phyloP scores from a whole-genome alignment of 2,888 invertebrate genomes.

The Molanna angustata region DNA sequence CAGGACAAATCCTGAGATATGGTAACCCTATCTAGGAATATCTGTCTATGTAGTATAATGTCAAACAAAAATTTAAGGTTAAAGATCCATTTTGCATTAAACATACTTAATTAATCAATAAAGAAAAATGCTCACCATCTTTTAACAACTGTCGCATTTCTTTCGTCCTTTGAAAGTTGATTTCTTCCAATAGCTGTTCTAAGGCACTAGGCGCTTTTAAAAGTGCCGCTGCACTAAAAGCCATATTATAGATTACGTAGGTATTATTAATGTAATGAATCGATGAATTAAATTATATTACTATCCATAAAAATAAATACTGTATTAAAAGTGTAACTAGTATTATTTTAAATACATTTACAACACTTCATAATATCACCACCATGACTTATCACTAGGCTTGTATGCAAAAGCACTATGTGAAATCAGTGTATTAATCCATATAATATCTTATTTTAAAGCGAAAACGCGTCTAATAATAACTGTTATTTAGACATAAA shows the following conservation, averaged over 20 bases:
- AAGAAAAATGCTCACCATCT: conserved; percentile 64
- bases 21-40: too few relatives aligned
- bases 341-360: neutral
- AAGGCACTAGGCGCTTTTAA: conserved; percentile 64
- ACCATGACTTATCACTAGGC: too few relatives aligned
- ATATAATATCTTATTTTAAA: too few relatives aligned
- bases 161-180: conserved; percentile 88
- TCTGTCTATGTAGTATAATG: too few relatives aligned
- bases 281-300: too few relatives aligned
- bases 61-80: too few relatives aligned
- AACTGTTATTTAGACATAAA: conserved; percentile 5
- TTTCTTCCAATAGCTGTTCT: conserved; percentile 85
- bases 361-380: neutral
- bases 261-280: neutral
- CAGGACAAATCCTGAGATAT: too few relatives aligned
- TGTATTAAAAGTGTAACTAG: neutral
- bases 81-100: too few relatives aligned
- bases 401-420: too few relatives aligned
- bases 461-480: conserved; percentile 16
- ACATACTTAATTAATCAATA: neutral
- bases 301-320: neutral
- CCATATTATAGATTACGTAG: conserved; percentile 37
- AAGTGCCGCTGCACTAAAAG: conserved; percentile 46
- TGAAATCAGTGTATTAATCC: too few relatives aligned
- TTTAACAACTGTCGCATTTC: conserved; percentile 86